Evolutionary conservation across 1,140 invertebrate genomes (phyloP), one percentile per base, ranked within the genome.

Genomic region (Phenacoccus solenopsis): DNA sequence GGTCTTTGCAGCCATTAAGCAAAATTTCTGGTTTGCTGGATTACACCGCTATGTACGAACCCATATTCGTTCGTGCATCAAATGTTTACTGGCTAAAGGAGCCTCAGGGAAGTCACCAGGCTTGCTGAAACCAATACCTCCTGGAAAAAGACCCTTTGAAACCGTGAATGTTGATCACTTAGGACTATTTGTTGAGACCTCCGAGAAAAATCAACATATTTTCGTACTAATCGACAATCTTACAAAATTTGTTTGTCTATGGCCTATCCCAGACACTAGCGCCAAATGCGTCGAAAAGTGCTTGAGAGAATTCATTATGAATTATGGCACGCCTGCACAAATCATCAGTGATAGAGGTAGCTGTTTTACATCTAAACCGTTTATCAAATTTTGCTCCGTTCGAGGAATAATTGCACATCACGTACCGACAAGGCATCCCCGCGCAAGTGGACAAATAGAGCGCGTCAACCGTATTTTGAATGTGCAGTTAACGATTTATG

Each of bases 221-320:
- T 49, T 70, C 1, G 70, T 70, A 1, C n/a, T 70, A 1, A 20
- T 70, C 1, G 59, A 70, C 24, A 67, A 67, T 20, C 27, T 67
- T 1, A 67, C 59, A 2, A 70, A 70, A 16, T 70, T 67, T 27
- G 1, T 16, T 0, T 25, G 35, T 20, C 20, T 24, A 12, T 70
- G 12, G n/a, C 30, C 70, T 1, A 30, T 67, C 9, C 13, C 2
- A n/a, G 21, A 61, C 61, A 1, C 28, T 12, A 1, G 32, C 10
- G 16, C 30, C 25, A 13, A 20, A 20, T 5, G 22, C 22, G 28
- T 70, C 10, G 21, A 7, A 28, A 1, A 21, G n/a, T 3, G n/a
- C 22, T 1, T 28, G 5, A 32, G 32, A 9, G 2, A 64, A n/a
- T 32, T 71, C 10, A 7, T 68, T 22, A 0, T 16, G 10, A 0